These are phyloP conservation scores for Apaloderma vittatum DNA, from an alignment of 2,113 vertebrate species.

Conservation along the genomic window DNA sequence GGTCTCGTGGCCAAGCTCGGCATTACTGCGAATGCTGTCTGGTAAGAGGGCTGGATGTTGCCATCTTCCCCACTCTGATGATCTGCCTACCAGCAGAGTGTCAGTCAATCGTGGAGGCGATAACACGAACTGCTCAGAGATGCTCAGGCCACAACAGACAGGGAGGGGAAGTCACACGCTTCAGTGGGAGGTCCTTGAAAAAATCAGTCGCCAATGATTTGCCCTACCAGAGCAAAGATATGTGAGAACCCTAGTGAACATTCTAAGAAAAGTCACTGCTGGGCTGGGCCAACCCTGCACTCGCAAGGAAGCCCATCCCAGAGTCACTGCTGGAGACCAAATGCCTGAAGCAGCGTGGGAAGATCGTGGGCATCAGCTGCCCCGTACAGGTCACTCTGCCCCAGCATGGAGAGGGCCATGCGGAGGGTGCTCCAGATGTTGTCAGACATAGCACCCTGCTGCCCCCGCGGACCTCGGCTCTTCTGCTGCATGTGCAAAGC, in stretches of 20 bases:
- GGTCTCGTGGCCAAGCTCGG: not conserved
- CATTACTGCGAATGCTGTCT: not conserved
- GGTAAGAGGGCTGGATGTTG: not conserved
- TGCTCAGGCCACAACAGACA: not conserved
- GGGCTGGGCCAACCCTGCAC: constrained; percentile 61
- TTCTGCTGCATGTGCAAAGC: constrained; percentile 93
- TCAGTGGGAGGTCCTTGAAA: not conserved
- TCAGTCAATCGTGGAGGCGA: not conserved
- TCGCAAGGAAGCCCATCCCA: constrained; percentile 75
- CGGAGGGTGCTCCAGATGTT: constrained; percentile 99
- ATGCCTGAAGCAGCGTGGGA: constrained; percentile 87
- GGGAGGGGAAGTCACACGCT: not conserved
- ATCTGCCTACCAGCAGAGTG: not conserved
- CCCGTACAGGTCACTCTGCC: constrained; percentile 92
- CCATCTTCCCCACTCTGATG: not conserved
- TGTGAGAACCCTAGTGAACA: not conserved
- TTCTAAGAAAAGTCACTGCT: constrained; percentile 50
- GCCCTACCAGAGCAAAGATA: constrained; percentile 9
- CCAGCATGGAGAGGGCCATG: constrained; percentile 98
- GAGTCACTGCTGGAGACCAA: constrained; percentile 89
- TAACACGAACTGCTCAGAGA: not conserved
- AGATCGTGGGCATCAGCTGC: constrained; percentile 92
- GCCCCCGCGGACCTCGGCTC: constrained; percentile 78
- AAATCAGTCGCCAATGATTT: not conserved
- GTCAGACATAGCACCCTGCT: constrained; percentile 90